Percentiles rank a stretch among this genome's conserved stretches.
These are phyloP conservation scores for Eustalomyia histrio DNA, from an alignment of 2,888 invertebrate species.

Conservation along the genomic window DNA sequence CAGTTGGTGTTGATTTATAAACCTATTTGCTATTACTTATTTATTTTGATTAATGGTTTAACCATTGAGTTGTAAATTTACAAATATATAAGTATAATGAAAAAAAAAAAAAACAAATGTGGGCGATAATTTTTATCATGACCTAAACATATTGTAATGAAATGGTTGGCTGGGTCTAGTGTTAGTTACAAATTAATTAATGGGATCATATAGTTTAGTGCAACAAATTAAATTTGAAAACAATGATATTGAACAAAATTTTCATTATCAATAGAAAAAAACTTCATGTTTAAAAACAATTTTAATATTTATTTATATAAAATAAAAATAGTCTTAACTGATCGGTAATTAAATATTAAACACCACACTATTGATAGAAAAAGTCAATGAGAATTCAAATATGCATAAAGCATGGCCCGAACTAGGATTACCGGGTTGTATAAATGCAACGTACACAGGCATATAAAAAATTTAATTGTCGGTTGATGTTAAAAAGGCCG, in stretches of 20 bases:
- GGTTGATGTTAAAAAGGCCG: too few relatives aligned
- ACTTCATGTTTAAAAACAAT: background rate
- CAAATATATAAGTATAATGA: background rate
- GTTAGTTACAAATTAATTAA: slow-evolving; percentile 46
- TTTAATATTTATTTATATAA: background rate
- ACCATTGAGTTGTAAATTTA: background rate
- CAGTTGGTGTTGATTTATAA: too few relatives aligned
- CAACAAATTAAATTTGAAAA: slow-evolving; percentile 42
- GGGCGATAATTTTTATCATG: background rate
- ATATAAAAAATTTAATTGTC: too few relatives aligned
- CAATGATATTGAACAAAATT: slow-evolving; percentile 1
- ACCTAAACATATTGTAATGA: slow-evolving; percentile 13
- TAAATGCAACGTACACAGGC: too few relatives aligned
- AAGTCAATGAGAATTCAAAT: too few relatives aligned
- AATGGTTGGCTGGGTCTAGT: slow-evolving; percentile 46
- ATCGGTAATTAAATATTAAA: too few relatives aligned
- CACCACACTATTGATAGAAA: too few relatives aligned
- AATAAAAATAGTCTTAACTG: background rate
- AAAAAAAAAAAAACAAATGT: background rate
- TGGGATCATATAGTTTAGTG: slow-evolving; percentile 48
- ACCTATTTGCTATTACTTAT: background rate
- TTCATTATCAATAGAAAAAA: background rate
- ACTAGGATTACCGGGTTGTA: too few relatives aligned
- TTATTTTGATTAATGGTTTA: background rate
- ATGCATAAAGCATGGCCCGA: too few relatives aligned